Evolutionary conservation across 2,113 vertebrate genomes (phyloP).

Genomic region (Scortum barcoo): DNA sequence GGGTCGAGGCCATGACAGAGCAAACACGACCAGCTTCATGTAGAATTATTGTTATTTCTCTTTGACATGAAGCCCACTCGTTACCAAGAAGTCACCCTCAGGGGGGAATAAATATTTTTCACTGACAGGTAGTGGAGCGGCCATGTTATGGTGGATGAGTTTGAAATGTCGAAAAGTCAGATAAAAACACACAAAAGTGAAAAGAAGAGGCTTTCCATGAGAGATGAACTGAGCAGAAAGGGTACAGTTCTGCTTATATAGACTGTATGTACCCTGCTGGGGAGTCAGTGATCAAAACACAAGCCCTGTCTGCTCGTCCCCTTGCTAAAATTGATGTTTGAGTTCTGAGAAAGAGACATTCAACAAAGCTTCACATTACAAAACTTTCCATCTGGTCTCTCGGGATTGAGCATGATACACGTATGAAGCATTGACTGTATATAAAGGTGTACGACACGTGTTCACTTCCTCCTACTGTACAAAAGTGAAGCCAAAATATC

Average conservation of each 20-base stretch:
- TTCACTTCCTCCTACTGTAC: too few species aligned
- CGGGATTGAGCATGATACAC: not conserved
- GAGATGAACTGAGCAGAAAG: not conserved
- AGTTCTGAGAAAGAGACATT: not conserved
- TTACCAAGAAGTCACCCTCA: slow-evolving; percentile 21
- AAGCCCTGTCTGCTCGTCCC: not conserved
- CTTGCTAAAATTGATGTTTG: not conserved
- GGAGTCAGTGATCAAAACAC: not conserved
- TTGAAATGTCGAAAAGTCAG: not conserved
- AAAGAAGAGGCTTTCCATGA: not conserved
- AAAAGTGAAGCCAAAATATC: too few species aligned
- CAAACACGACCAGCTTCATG: not conserved
- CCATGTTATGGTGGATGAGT: not conserved
- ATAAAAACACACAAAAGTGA: not conserved
- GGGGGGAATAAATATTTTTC: slow-evolving; percentile 15
- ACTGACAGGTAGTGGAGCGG: not conserved
- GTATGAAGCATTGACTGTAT: too few species aligned
- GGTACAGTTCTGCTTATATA: too few species aligned
- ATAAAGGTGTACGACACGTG: too few species aligned
- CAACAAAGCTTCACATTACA: not conserved
- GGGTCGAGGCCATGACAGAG: slow-evolving; percentile 3
- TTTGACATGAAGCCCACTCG: not conserved
- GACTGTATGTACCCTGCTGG: not conserved
- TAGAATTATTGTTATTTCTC: not conserved
- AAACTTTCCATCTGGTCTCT: not conserved